These are phyloP conservation scores for Rhingia campestris DNA, from an alignment of 2,888 invertebrate species.

Conservation along the genomic window DNA sequence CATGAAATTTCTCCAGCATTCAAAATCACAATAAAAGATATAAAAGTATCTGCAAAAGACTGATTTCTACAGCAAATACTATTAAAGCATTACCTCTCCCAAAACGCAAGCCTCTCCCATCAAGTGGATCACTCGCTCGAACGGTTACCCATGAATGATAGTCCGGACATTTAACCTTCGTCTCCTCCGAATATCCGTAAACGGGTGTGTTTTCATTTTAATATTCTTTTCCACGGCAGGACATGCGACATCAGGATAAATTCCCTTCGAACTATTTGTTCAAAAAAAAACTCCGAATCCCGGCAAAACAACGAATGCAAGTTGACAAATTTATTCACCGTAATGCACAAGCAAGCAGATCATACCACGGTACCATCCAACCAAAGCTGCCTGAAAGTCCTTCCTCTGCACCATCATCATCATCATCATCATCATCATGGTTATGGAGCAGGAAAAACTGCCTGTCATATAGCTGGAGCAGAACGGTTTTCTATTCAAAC, in stretches of 20 bases:
- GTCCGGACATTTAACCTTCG: slow-evolving; percentile 24
- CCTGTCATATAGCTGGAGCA: slow-evolving; percentile 46
- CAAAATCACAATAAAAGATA: no score
- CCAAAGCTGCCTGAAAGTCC: not conserved
- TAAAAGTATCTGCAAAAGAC: no score
- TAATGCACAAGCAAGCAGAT: slow-evolving; percentile 26
- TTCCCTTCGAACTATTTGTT: slow-evolving; percentile 41
- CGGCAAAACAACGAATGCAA: slow-evolving; percentile 18
- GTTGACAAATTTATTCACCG: slow-evolving; percentile 40
- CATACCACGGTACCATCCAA: slow-evolving; percentile 8
- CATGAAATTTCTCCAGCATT: no score
- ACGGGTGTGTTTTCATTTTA: not conserved
- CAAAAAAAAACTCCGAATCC: slow-evolving; percentile 2
- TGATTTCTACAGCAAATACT: no score
- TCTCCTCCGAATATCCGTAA: not conserved
- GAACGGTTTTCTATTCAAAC: slow-evolving; percentile 49
- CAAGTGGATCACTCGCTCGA: slow-evolving; percentile 20
- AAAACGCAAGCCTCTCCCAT: not conserved
- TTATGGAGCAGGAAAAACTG: slow-evolving; percentile 30
- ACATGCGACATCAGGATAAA: slow-evolving; percentile 1
- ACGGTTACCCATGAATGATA: slow-evolving; percentile 18
- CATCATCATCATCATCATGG: slow-evolving; percentile 25
- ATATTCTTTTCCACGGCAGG: not conserved
- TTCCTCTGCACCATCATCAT: slow-evolving; percentile 30
- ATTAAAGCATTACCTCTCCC: no score